Base-by-base conservation (phyloP, 2,888 invertebrate species). In the Lacanobia wlatinum region DNA sequence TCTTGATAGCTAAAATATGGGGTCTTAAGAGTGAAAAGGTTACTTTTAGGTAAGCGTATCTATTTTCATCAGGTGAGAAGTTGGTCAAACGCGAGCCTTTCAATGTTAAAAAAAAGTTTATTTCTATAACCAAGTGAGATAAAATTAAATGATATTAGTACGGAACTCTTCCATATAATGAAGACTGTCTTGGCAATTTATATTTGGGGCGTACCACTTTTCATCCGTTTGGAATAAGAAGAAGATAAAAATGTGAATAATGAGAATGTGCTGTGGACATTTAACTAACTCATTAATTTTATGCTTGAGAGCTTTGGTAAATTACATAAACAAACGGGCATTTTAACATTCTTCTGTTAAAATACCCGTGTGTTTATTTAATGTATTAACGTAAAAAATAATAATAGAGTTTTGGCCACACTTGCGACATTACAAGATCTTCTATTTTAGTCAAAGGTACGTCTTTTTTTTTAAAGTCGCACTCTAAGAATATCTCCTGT, bases 191-290 rank as follows among this genome's bases (percentile, higher is more conserved):
- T 62, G 18, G 10, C 66, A 8, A 56, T 61, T 72, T 71, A 70
- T 73, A 43, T 60, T 77, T 61, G 34, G 62, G 53, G 52, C 77
- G 66, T 76, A 79, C 76, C 77, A 76, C 63, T 76, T 60, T 76
- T 63, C 81, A 63, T 67, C 67, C 68, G 53, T 1, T n/a, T 55
- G 74, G 69, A 61, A 65, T 10, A 69, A 10, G 10, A 56, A 10
- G 10, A 56, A 82, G 76, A 82, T 73, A 84, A 78, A 71, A 84
- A 80, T 62, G 40, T 74, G 48, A 75, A 40, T 40, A 5, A 77
- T 50, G 6, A 63, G 48, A 76, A 63, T 21, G 63, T 81, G 66
- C 16, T 40, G 61, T 46, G n/a, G 43, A 53, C 68, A 58, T 78
- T 70, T 55, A 43, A 70, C 53, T 84, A 78, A 79, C 50, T 55